Conservation (phyloP, 1,140 invertebrate genomes). For the Polypedilum vanderplanki region DNA sequence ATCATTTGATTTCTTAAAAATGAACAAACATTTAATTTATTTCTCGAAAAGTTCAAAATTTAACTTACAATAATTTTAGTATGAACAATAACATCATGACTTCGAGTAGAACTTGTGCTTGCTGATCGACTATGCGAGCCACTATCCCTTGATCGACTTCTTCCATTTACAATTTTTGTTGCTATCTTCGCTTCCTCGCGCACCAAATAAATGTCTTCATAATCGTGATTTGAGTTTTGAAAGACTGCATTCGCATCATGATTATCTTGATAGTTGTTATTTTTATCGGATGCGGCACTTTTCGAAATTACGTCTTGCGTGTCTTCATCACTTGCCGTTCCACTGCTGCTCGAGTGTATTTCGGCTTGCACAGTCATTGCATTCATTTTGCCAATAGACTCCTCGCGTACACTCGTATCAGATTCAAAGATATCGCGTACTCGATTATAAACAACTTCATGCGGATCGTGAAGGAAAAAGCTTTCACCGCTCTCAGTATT, state of each 20-base stretch:
- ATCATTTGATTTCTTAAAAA: slow-evolving; percentile 22
- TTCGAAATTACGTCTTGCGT: slow-evolving; percentile 23
- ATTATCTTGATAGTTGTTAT: slow-evolving; percentile 30
- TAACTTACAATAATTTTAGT: slow-evolving; percentile 37
- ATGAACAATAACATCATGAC: slow-evolving; percentile 42
- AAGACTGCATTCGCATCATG: slow-evolving; percentile 33
- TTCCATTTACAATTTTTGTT: slow-evolving; percentile 34
- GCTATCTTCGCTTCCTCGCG: slow-evolving; percentile 49
- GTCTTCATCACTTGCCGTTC: slow-evolving; percentile 47
- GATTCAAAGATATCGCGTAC: slow-evolving; percentile 70
- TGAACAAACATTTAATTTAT: not conserved
- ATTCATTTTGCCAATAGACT: slow-evolving; percentile 32
- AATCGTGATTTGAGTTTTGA: slow-evolving; percentile 49
- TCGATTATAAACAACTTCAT: slow-evolving; percentile 65
- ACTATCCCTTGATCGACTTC: slow-evolving; percentile 54
- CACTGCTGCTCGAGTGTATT: slow-evolving; percentile 55
- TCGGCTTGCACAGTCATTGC: slow-evolving; percentile 54
- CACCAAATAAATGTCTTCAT: slow-evolving; percentile 65
- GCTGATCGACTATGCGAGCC: slow-evolving; percentile 60
- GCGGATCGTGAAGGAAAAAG: slow-evolving; percentile 76
- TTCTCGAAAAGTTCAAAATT: slow-evolving; percentile 36
- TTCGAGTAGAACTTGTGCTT: slow-evolving; percentile 49
- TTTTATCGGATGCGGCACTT: slow-evolving; percentile 30
- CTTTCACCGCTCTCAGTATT: slow-evolving; percentile 54
- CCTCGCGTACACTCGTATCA: slow-evolving; percentile 38